A percentile compares a stretch with the other conserved stretches of the same genome.
These are phyloP conservation scores for Aurelia sp. DNA, from an alignment of 30 jellyfish, hydroid and myxozoan species.

Conservation along the genomic window DNA sequence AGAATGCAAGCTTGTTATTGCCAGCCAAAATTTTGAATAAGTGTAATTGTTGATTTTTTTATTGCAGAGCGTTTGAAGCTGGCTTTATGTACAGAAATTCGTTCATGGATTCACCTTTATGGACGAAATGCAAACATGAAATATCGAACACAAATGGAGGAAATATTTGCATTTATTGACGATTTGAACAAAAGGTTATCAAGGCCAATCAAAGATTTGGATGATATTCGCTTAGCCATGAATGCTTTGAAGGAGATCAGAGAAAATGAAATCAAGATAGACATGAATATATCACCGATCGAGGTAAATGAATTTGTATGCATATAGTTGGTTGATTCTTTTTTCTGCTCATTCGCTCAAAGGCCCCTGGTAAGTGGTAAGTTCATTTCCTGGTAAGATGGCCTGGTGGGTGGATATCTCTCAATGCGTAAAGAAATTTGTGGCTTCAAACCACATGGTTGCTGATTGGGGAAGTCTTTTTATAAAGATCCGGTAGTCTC, in stretches of 20 bases:
- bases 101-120: slow-evolving; percentile 79
- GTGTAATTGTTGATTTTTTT: not conserved
- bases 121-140: slow-evolving; percentile 80
- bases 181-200: slow-evolving; percentile 55
- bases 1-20: no score
- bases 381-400: no score
- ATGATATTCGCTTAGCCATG: slow-evolving; percentile 84
- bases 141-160: slow-evolving; percentile 75
- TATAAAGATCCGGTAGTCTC: no score
- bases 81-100: slow-evolving; percentile 82
- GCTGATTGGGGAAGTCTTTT: no score
- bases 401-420: no score
- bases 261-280: slow-evolving; percentile 76
- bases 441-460: no score
- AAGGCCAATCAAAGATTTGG: slow-evolving; percentile 80
- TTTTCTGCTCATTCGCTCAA: no score
- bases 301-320: slow-evolving; percentile 41
- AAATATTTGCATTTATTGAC: slow-evolving; percentile 56
- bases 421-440: no score
- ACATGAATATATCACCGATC: slow-evolving; percentile 86
- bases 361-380: no score
- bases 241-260: slow-evolving; percentile 76
- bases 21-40: not conserved
- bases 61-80: slow-evolving; percentile 72
- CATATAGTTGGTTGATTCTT: no score